Percentiles rank a stretch among this genome's conserved stretches.
phyloP scores from a whole-genome alignment of 2,113 vertebrate species.

The Pungitius pungitius region DNA sequence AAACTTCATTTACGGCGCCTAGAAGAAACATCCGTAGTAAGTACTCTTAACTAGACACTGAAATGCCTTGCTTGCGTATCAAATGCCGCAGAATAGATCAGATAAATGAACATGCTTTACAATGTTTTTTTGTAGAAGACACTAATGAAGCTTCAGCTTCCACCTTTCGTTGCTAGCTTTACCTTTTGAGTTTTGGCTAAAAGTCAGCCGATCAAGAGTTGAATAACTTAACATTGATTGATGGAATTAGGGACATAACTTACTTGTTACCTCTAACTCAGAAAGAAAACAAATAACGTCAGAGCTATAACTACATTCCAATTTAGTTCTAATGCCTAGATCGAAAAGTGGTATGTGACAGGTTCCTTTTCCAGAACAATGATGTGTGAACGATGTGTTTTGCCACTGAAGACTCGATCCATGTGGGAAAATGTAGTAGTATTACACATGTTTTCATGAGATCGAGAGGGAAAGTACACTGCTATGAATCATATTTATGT shows the following conservation, averaged over 20 bases:
- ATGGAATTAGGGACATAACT: not conserved
- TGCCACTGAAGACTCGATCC: too few species aligned
- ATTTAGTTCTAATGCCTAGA: too few species aligned
- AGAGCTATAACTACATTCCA: not conserved
- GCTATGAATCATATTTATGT: too few species aligned
- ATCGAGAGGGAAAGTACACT: too few species aligned
- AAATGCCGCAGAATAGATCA: not conserved
- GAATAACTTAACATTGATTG: not conserved
- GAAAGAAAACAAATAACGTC: not conserved
- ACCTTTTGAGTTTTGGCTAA: not conserved
- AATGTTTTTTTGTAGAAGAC: too few species aligned
- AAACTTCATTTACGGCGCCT: not conserved
- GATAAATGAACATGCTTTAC: not conserved
- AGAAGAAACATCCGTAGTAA: constrained; percentile 9
- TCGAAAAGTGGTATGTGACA: too few species aligned
- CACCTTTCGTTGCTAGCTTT: not conserved
- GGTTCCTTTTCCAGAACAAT: too few species aligned
- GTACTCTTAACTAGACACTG: not conserved
- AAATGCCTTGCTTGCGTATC: not conserved
- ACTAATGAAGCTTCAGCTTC: not conserved
- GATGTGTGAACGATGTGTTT: too few species aligned
- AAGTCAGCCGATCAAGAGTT: not conserved
- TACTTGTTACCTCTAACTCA: not conserved
- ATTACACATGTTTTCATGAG: too few species aligned
- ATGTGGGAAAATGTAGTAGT: too few species aligned